Base-by-base conservation (phyloP, 2,113 vertebrate genomes). In the Cheilinus undulatus region DNA sequence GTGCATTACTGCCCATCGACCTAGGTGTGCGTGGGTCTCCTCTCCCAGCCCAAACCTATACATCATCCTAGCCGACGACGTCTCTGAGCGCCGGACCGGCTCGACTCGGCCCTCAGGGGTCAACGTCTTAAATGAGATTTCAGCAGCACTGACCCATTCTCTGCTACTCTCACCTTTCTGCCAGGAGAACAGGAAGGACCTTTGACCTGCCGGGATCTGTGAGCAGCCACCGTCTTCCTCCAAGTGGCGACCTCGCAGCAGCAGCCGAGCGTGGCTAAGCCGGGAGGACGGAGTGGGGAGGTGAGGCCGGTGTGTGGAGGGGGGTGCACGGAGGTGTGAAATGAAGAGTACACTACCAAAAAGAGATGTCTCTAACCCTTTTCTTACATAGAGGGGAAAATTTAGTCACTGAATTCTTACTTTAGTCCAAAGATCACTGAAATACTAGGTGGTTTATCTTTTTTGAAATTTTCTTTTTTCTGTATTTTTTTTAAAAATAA, bases 61-160 rank as follows among this genome's bases (percentile, higher is more conserved):
- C 81, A 90, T 89, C 87, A 89, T 89, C 53, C 32, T 46, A 26
- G 34, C 63, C 77, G 69, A 82, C 77, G 65, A 40, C 65, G 11
- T 78, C 71, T 69, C 58, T 7, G 40, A 73, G 80, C 57, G 40
- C 49, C 63, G 50, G 71, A 75, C 76, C 54, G 81, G 66, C 84
- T 88, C 78, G 19, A 66, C 62, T 40, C 36, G 69, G 65, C 80
- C 77, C 77, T 57, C 34, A 0, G 62, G 80, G 84, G 89, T 91
- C 90, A 91, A 19, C 76, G 83, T 90, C 82, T 88, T 91, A 93
- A 94, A 93, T 93, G 87, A 93, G 91, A 92, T 94, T 93, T 93
- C 86, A 83, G 89, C 82, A 58, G 62, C 85, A 42, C 78, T 93
- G 91, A 94, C 91, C 90, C 88, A 1, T 85, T 77, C 54, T 49